Evolutionary conservation across 2,113 vertebrate species (phyloP), one percentile per base, ranked within the genome.

Genomic region (Mormyrus lacerda): DNA sequence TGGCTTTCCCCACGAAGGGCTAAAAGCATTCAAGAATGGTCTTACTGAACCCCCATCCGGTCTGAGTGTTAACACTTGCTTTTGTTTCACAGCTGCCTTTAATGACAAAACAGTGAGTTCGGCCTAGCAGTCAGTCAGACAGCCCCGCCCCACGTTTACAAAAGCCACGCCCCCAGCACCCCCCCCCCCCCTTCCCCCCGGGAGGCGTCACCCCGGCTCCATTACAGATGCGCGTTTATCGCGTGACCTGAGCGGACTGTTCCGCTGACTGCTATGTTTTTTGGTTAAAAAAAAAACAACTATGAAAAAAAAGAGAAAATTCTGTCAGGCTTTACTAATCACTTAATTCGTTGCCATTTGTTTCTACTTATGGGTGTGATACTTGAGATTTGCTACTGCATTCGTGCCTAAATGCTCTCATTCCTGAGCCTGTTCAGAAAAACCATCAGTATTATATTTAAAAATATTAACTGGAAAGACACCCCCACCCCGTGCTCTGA

Each of bases 1-100:
- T 97, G 97, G 96, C 97, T 97, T 97, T 97, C 96, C 97, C 96
- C 95, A 96, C 96, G 95, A 97, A 97, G 96, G 97, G 96, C 96
- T 97, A 97, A 91, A 92, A 96, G 96, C 95, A 96, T 97, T 97
- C 96, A 97, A 97, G 96, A 96, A 95, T 95, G 96, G 95, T 97
- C 96, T 97, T 96, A 97, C 95, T 95, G 97, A 96, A 95, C 95
- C 95, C 96, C 97, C 96, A 96, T 96, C 96, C 96, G 94, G 96
- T 96, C 96, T 95, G 95, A 97, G 96, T 96, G 91, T 97, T 97
- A 97, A 97, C 95, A 96, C 95, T 96, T 96, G 95, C 96, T 97
- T 93, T 97, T 96, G 95, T 97, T 96, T 97, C 96, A 92, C 92
- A 96, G 96, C 96, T 96, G 96, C 96, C 96, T 97, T 95, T 94